A percentile compares a stretch with the other conserved stretches of the same genome.
These are phyloP conservation scores for Sceloporus undulatus DNA, from an alignment of 2,113 vertebrate species.

Conservation along the genomic window DNA sequence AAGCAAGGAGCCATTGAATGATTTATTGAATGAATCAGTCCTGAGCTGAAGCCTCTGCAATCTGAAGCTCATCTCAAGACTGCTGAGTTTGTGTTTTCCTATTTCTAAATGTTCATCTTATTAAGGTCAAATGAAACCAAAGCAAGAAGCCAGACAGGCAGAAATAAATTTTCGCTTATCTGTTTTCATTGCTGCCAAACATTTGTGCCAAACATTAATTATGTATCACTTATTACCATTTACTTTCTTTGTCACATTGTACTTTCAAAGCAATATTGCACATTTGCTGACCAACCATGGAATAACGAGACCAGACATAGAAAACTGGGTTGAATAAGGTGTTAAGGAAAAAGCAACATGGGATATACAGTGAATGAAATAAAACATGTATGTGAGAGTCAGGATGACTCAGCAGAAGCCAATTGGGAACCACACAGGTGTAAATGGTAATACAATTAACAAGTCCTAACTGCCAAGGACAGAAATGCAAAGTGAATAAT, in stretches of 20 bases:
- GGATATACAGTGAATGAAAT: too few species aligned
- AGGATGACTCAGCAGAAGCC: too few species aligned
- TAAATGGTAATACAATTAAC: too few species aligned
- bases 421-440: too few species aligned
- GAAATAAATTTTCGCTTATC: constrained; percentile 29
- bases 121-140: constrained; percentile 6
- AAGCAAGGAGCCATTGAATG: background rate
- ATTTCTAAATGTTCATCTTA: background rate
- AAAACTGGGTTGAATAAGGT: too few species aligned
- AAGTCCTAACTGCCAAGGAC: too few species aligned
- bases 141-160: constrained; percentile 1
- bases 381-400: too few species aligned
- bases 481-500: too few species aligned
- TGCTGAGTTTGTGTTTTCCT: background rate
- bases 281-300: too few species aligned
- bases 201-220: background rate
- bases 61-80: background rate
- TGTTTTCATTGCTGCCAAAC: background rate
- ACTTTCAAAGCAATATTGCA: background rate
- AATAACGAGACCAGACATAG: too few species aligned
- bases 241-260: background rate
- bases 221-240: background rate
- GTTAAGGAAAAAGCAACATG: too few species aligned
- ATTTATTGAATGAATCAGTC: background rate
- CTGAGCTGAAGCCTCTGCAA: background rate